phyloP scores from a whole-genome alignment of 2,888 invertebrate species.

The Ophion ellenae region DNA sequence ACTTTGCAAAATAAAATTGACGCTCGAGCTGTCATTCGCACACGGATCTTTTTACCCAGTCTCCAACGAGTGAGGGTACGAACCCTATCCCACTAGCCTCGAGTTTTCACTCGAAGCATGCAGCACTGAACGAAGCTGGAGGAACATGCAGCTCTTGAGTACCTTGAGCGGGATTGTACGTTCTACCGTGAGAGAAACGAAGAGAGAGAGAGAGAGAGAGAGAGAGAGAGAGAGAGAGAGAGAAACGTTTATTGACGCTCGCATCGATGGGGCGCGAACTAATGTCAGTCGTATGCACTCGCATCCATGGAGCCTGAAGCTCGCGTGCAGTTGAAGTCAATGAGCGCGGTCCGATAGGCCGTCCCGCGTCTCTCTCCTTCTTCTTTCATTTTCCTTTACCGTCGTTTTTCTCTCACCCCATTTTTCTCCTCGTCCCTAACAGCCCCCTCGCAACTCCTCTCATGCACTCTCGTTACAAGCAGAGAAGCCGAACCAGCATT shows the following conservation, averaged over 20 bases:
- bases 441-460: conserved; percentile 52
- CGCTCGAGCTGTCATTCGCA: too few species aligned
- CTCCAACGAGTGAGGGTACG: too few species aligned
- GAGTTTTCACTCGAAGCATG: conserved; percentile 2
- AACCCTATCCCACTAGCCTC: background rate
- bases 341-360: conserved; percentile 68
- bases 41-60: too few species aligned
- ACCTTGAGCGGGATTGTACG: background rate
- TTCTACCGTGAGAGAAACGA: background rate
- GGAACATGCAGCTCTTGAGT: conserved; percentile 24
- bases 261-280: conserved; percentile 76
- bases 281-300: conserved; percentile 38
- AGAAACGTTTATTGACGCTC: conserved; percentile 73
- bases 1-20: too few species aligned
- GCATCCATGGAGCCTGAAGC: conserved; percentile 56
- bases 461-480: conserved; percentile 12
- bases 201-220: too few species aligned
- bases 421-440: conserved; percentile 20
- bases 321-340: conserved; percentile 74
- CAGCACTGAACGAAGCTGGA: conserved; percentile 28
- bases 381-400: conserved; percentile 20
- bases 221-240: conserved; percentile 12
- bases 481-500: conserved; percentile 10
- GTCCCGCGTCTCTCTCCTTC: conserved; percentile 1
- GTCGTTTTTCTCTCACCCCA: conserved; percentile 27